Evolutionary conservation across 1,140 invertebrate genomes (phyloP), one percentile per base, ranked within the genome.

Genomic region (Drosophila rhopaloa): DNA sequence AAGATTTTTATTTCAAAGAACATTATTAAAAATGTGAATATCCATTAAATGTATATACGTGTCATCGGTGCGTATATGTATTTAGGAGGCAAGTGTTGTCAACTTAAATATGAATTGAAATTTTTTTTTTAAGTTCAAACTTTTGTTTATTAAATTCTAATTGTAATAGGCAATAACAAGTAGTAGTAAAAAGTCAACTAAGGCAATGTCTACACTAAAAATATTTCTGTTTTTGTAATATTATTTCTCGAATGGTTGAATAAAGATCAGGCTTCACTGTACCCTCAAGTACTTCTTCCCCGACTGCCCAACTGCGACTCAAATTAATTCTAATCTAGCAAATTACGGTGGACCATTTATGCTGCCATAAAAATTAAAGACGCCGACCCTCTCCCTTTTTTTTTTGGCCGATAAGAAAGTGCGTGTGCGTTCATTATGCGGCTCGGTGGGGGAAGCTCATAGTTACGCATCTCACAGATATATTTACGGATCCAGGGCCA

Each of bases 261-360:
- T 19, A 2, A 19, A 2, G 19, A 1, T 1, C 19, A 19, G 19
- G 55, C 58, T 51, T 32, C 35, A 72, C 54, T 77, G 73, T 72
- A 48, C 43, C 9, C 29, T 47, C 44, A 59, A 57, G 44, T 56
- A 53, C 63, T 59, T 58, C 7, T 43, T n/a, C 51, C 38, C 70
- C 9, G 48, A 38, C 53, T 55, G 54, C 40, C 37, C 53, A 54
- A 46, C 62, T 58, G 71, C 54, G 74, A 60, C 70, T 73, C 58
- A 86, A 86, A 86, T 86, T 86, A 86, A 86, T 86, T 86, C 83
- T 86, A 86, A 86, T 86, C 79, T 86, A 86, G 76, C 79, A 86
- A 86, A 86, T 86, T 88, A 88, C 76, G 80, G 59, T 62, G 79
- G 71, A 88, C 71, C 83, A 88, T 86, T 86, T 88, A 89, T 83